A percentile compares a stretch with the other conserved stretches of the same genome.
phyloP scores from a whole-genome alignment of 2,797 vertebrate species.

The Crenichthys baileyi region DNA sequence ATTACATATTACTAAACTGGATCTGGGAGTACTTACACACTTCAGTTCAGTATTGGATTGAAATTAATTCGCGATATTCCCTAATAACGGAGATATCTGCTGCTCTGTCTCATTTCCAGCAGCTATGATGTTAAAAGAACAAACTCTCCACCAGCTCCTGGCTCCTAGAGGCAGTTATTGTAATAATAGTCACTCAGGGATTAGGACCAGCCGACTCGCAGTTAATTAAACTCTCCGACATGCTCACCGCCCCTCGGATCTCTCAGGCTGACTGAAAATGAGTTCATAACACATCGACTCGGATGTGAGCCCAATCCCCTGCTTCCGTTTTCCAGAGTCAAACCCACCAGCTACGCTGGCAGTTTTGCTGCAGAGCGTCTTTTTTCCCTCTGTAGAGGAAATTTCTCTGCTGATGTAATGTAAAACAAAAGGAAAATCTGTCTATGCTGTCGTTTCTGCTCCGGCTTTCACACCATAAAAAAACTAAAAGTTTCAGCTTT shows the following conservation, averaged over 20 bases:
- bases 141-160: conserved; percentile 18
- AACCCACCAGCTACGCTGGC: conserved; percentile 21
- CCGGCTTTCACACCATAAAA: background rate
- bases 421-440: conserved; percentile 9
- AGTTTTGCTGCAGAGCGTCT: conserved; percentile 11
- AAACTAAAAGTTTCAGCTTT: background rate
- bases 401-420: background rate
- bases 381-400: conserved; percentile 2
- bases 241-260: conserved; percentile 17
- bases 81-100: background rate
- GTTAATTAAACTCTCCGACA: conserved; percentile 62
- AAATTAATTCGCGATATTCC: background rate
- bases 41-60: no score
- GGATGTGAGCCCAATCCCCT: conserved; percentile 17
- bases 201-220: conserved; percentile 40
- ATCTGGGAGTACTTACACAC: background rate
- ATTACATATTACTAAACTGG: background rate
- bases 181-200: conserved; percentile 51
- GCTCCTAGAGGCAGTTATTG: conserved; percentile 56
- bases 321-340: conserved; percentile 28
- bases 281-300: conserved; percentile 35
- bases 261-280: conserved; percentile 38
- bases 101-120: conserved; percentile 30
- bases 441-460: background rate
- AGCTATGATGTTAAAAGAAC: conserved; percentile 41